phyloP scores from a whole-genome alignment of 2,888 invertebrate species.

The Coelopa pilipes region DNA sequence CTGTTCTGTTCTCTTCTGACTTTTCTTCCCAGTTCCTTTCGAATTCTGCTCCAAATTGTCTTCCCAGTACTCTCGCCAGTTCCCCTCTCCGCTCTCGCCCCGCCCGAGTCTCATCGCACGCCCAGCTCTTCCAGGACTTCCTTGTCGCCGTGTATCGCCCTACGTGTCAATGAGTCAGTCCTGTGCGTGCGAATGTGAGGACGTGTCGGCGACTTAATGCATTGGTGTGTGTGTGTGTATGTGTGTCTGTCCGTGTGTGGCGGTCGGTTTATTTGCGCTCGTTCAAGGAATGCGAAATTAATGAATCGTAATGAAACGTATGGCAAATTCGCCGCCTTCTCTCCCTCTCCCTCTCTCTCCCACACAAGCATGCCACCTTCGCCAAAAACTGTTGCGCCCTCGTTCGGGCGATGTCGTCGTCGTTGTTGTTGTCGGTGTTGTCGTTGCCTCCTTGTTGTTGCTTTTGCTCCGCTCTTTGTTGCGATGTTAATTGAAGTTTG shows the following conservation, averaged over 20 bases:
- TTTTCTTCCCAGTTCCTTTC: no score
- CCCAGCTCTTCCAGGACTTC: no score
- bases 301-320: constrained; percentile 55
- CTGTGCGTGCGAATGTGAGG: no score
- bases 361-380: no score
- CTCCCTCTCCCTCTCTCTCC: background rate
- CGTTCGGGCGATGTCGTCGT: background rate
- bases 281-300: constrained; percentile 55
- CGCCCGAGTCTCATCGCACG: no score
- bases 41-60: no score
- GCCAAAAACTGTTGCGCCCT: no score
- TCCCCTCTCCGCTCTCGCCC: no score
- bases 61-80: no score
- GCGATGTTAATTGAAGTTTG: constrained; percentile 28
- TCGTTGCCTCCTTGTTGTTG: background rate
- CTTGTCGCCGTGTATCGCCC: no score
- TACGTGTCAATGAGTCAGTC: no score
- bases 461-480: constrained; percentile 4
- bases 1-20: no score
- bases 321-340: constrained; percentile 41
- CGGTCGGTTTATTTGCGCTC: constrained; percentile 38
- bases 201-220: background rate
- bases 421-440: background rate
- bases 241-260: background rate
- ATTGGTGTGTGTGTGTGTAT: constrained; percentile 4